Evolutionary conservation across 1,140 invertebrate genomes (phyloP).

Genomic region (Drosophila novamexicana): DNA sequence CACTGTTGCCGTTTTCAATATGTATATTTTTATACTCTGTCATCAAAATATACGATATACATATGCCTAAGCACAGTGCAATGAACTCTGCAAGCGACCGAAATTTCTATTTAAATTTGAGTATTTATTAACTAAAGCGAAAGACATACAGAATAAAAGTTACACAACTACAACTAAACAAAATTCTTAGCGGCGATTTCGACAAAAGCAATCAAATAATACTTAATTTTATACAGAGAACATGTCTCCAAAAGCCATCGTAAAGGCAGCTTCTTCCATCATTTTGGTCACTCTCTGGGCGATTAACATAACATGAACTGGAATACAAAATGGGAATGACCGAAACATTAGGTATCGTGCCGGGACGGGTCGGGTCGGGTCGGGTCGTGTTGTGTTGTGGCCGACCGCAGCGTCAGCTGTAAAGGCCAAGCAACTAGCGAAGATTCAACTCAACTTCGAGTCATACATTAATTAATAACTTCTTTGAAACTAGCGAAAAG

Average conservation of each 20-base stretch:
- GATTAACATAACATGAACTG: slow-evolving; percentile 80
- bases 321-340: slow-evolving; percentile 72
- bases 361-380: background rate
- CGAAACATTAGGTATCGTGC: slow-evolving; percentile 21
- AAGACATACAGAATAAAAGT: slow-evolving; percentile 64
- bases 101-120: slow-evolving; percentile 59
- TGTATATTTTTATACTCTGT: background rate
- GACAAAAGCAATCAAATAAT: slow-evolving; percentile 72
- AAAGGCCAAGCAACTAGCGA: slow-evolving; percentile 25
- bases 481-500: slow-evolving; percentile 66
- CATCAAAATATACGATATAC: background rate
- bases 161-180: slow-evolving; percentile 64
- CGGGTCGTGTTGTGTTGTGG: background rate
- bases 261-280: slow-evolving; percentile 43
- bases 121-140: slow-evolving; percentile 59
- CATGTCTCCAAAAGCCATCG: slow-evolving; percentile 60
- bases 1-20: background rate
- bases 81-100: slow-evolving; percentile 58
- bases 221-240: slow-evolving; percentile 80
- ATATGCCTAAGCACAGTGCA: slow-evolving; percentile 33
- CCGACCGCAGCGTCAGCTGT: background rate
- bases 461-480: slow-evolving; percentile 77
- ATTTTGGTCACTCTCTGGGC: slow-evolving; percentile 40
- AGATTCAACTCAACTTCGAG: slow-evolving; percentile 23
- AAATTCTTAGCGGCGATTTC: slow-evolving; percentile 58